Percentiles rank a stretch among this genome's conserved stretches.
Conservation (phyloP, 2,888 invertebrate genomes). For the Amiota mariae region DNA sequence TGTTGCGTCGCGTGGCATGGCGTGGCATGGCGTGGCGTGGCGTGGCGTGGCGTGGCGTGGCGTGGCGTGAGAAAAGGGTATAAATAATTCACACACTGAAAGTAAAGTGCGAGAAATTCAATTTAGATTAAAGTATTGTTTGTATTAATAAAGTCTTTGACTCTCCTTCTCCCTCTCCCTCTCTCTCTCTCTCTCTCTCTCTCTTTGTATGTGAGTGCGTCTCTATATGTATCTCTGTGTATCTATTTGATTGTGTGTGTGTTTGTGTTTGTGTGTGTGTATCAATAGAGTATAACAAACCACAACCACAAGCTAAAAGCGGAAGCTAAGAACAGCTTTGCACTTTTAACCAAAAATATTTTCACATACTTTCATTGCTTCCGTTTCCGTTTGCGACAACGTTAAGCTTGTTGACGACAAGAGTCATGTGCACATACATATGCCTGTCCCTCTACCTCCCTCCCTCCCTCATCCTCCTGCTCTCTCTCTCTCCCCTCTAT, state of each 20-base stretch:
- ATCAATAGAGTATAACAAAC: conserved; percentile 1
- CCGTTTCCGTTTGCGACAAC: conserved; percentile 13
- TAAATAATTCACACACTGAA: neutral
- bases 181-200: too few species aligned
- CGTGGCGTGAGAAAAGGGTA: neutral
- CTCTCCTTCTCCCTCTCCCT: neutral
- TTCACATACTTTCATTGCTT: conserved; percentile 16
- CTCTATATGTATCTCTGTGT: conserved; percentile 3
- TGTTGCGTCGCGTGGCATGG: neutral
- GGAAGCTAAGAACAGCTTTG: conserved; percentile 14
- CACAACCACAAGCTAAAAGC: neutral
- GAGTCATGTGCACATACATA: neutral
- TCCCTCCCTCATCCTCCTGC: too few species aligned
- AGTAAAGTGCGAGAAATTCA: conserved; percentile 28
- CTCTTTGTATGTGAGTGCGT: neutral
- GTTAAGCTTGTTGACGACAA: neutral
- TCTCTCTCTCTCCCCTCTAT: too few species aligned
- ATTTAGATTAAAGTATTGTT: conserved; percentile 21
- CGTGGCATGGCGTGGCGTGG: neutral
- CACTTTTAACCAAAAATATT: conserved; percentile 26
- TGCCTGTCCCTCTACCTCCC: too few species aligned
- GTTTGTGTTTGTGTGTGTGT: conserved; percentile 1
- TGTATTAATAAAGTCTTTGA: neutral
- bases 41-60: neutral
- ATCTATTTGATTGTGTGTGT: conserved; percentile 7